Evolutionary conservation across 1,140 invertebrate genomes (phyloP).

Genomic region (Drosophila dunni): DNA sequence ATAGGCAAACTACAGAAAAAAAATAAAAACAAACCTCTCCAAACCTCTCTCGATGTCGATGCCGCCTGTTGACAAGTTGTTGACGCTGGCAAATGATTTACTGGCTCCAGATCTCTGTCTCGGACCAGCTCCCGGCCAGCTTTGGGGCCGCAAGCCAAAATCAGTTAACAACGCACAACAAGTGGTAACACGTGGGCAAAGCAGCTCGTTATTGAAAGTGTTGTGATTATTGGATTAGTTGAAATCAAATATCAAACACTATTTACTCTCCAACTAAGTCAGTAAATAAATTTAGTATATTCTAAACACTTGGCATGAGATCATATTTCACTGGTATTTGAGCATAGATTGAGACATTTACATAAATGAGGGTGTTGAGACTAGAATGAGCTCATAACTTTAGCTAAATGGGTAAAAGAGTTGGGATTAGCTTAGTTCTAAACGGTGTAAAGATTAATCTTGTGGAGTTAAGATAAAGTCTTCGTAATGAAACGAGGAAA

Average conservation of each 20-base stretch:
- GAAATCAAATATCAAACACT: constrained; percentile 1
- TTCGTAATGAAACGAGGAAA: no score
- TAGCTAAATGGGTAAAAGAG: neutral
- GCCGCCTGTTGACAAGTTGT: constrained; percentile 73
- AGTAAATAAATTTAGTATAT: neutral
- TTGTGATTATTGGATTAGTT: constrained; percentile 21
- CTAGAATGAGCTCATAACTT: neutral
- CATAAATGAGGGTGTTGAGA: neutral
- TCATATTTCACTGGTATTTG: neutral
- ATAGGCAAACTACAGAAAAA: constrained; percentile 12
- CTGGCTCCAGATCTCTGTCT: constrained; percentile 31
- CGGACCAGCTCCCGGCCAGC: constrained; percentile 14
- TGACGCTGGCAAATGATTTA: constrained; percentile 80
- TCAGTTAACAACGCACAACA: constrained; percentile 51
- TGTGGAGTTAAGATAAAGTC: no score
- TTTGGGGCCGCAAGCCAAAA: constrained; percentile 40
- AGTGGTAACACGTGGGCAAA: constrained; percentile 46
- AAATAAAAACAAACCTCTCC: constrained; percentile 26
- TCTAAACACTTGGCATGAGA: neutral
- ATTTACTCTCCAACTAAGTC: neutral
- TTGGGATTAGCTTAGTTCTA: neutral
- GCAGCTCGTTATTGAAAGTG: constrained; percentile 15
- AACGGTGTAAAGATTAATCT: no score
- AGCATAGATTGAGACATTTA: neutral
- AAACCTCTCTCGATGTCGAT: constrained; percentile 15